Conservation (phyloP, 2,797 vertebrate species). For the Glyptemys insculpta region DNA sequence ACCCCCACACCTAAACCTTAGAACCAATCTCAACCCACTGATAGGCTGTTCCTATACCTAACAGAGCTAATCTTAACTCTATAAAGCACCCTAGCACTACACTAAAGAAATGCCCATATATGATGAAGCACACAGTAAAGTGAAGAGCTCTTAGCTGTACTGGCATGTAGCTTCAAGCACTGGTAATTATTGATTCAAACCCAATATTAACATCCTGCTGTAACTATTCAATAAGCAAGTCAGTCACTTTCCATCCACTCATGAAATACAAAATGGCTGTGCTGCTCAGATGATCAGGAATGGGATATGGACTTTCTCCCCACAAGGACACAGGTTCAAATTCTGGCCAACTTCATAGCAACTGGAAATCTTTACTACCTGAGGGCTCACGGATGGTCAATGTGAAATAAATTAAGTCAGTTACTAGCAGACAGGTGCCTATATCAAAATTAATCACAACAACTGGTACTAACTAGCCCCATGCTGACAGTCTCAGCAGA, state of each 20-base stretch:
- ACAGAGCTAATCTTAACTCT: not conserved
- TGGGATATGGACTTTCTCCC: not conserved
- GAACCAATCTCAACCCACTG: not conserved
- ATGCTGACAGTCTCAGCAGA: not conserved
- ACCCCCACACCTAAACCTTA: not conserved
- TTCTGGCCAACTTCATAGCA: not conserved
- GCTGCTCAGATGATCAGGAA: not conserved
- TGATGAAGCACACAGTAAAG: not conserved
- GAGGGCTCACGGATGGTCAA: not conserved
- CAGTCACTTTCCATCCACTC: not conserved
- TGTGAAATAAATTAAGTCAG: fast-evolving
- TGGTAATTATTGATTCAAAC: fast-evolving
- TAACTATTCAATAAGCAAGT: not conserved
- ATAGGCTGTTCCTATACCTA: not conserved
- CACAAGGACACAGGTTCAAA: not conserved
- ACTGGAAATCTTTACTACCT: not conserved
- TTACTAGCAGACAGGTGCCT: not conserved
- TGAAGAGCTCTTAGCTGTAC: not conserved
- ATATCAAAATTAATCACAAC: not conserved
- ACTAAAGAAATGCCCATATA: not conserved
- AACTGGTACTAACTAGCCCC: not conserved
- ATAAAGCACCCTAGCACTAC: not conserved
- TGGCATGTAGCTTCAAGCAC: not conserved
- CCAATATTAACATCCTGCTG: not conserved
- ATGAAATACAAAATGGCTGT: fast-evolving